Evolutionary conservation across 2,797 vertebrate species (phyloP).

Genomic region (Brotula barbata): DNA sequence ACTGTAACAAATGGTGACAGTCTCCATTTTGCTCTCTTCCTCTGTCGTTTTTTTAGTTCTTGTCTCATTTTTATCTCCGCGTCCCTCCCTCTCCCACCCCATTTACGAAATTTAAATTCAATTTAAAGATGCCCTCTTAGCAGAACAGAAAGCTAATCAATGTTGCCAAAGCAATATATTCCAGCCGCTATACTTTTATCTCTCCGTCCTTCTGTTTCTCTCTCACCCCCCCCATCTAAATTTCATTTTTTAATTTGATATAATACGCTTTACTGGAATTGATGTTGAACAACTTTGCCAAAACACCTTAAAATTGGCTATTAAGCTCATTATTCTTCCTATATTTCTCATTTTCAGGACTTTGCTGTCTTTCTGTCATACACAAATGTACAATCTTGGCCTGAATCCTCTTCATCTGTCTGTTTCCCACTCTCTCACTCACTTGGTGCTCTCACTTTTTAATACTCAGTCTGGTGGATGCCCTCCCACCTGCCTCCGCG

Average conservation of each 20-base stretch:
- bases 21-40: conserved; percentile 34
- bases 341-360: conserved; percentile 22
- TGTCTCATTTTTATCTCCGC: conserved; percentile 40
- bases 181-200: conserved; percentile 10
- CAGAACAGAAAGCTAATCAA: conserved; percentile 29
- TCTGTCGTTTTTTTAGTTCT: conserved; percentile 16
- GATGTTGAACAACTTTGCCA: conserved; percentile 25
- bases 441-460: background rate
- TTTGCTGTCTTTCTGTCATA: background rate
- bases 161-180: conserved; percentile 20
- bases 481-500: conserved; percentile 42
- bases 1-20: conserved; percentile 62
- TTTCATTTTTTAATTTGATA: conserved; percentile 39
- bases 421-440: background rate
- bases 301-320: conserved; percentile 48
- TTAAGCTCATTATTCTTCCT: conserved; percentile 26
- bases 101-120: conserved; percentile 44
- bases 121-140: conserved; percentile 30
- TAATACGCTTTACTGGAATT: conserved; percentile 40
- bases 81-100: conserved; percentile 1
- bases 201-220: conserved; percentile 9
- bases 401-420: background rate
- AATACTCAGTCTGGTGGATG: too few relatives aligned
- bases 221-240: conserved; percentile 1
- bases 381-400: background rate